Conservation (phyloP, 1,140 invertebrate species). For the Aradophagus sp. region DNA sequence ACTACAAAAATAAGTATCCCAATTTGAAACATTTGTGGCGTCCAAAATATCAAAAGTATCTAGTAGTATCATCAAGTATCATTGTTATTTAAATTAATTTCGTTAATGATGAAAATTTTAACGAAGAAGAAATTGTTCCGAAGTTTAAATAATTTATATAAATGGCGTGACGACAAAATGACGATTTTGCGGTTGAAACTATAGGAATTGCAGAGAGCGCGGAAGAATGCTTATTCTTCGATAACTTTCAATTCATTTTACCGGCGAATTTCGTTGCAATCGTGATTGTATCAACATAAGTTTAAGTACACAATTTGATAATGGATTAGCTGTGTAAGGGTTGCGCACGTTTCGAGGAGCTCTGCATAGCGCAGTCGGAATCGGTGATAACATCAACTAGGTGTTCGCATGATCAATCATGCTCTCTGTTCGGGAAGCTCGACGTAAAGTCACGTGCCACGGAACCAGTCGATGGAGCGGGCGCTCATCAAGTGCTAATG, state of each 20-base stretch:
- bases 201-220: no score
- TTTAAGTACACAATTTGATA: slow-evolving; percentile 70
- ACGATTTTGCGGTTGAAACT: no score
- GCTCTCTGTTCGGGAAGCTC: slow-evolving; percentile 53
- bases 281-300: slow-evolving; percentile 61
- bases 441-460: slow-evolving; percentile 51
- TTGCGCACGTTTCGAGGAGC: slow-evolving; percentile 61
- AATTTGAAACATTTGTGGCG: no score
- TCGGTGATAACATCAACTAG: slow-evolving; percentile 66
- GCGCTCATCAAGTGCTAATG: slow-evolving; percentile 52
- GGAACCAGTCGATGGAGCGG: slow-evolving; percentile 38
- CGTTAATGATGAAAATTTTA: no score
- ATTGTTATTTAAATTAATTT: no score
- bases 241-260: slow-evolving; percentile 16
- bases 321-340: slow-evolving; percentile 69
- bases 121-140: no score
- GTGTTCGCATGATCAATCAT: slow-evolving; percentile 69
- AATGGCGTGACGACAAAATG: no score
- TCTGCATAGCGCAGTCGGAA: slow-evolving; percentile 56
- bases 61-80: no score
- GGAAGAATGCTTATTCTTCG: no score
- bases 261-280: slow-evolving; percentile 48
- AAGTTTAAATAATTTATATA: no score
- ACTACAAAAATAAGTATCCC: no score
- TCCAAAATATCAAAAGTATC: no score